These are phyloP conservation scores for Kryptolebias ocellatus DNA, from an alignment of 2,797 vertebrate genomes.

Conservation along the genomic window DNA sequence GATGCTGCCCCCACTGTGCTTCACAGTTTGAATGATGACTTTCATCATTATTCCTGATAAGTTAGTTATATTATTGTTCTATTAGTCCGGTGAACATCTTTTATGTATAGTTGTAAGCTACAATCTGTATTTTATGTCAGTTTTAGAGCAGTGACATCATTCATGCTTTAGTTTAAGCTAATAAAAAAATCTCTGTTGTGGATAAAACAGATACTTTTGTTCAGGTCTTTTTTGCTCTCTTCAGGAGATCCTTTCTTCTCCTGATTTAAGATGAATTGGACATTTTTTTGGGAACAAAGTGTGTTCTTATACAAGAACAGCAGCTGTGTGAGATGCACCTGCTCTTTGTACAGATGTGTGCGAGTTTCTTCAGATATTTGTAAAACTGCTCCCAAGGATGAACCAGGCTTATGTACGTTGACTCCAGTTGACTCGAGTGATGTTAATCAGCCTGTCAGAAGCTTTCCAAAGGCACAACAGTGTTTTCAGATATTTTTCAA, in stretches of 20 bases:
- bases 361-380: background rate
- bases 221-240: background rate
- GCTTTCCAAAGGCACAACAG: background rate
- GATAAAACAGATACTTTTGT: background rate
- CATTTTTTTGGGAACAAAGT: background rate
- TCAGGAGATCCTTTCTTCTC: background rate
- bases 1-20: background rate
- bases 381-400: conserved; percentile 5
- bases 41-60: background rate
- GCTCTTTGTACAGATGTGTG: conserved; percentile 3
- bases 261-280: background rate
- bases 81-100: background rate
- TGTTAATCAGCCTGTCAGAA: conserved; percentile 14
- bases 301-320: background rate
- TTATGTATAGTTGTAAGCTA: no score
- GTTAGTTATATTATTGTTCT: background rate
- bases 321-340: background rate
- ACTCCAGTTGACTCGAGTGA: conserved; percentile 1
- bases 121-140: background rate
- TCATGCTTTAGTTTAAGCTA: background rate
- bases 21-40: background rate
- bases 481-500: conserved; percentile 14
- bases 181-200: background rate
- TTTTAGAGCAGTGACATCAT: background rate
- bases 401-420: conserved; percentile 3